These are phyloP conservation scores for Ranitomeya imitator DNA, from an alignment of 2,113 vertebrate genomes.

Conservation along the genomic window DNA sequence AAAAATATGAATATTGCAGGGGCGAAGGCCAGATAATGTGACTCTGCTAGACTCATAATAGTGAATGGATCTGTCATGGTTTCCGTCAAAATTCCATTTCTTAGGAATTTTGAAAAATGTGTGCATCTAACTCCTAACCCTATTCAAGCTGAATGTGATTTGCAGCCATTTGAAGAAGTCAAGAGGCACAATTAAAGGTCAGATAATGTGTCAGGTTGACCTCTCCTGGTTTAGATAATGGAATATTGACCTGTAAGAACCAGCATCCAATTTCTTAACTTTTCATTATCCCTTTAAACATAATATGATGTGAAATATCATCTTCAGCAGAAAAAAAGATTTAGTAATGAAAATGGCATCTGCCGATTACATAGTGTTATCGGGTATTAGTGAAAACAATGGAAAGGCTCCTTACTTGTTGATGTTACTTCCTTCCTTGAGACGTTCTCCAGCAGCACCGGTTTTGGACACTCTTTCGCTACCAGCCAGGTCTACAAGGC, in stretches of 20 bases:
- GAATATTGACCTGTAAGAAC: not conserved
- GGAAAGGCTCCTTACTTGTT: conserved; percentile 83
- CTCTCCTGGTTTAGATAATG: not conserved
- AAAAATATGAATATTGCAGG: too few relatives aligned
- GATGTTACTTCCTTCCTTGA: conserved; percentile 98
- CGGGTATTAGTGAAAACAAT: not conserved
- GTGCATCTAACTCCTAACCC: too few relatives aligned
- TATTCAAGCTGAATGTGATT: too few relatives aligned
- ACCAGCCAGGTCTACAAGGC: conserved; percentile 95
- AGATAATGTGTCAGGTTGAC: not conserved
- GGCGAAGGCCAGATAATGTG: too few relatives aligned
- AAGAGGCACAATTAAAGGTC: too few relatives aligned
- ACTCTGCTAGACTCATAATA: too few relatives aligned
- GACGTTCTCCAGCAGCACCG: conserved; percentile 92
- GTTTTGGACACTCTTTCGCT: conserved; percentile 96
- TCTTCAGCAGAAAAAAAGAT: not conserved
- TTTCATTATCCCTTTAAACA: not conserved
- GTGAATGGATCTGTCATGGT: too few relatives aligned
- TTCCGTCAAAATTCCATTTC: too few relatives aligned
- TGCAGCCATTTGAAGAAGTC: too few relatives aligned
- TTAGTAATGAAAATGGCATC: not conserved
- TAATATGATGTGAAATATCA: not conserved
- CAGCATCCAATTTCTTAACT: not conserved
- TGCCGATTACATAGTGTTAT: not conserved
- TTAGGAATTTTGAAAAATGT: too few relatives aligned